Base-by-base conservation (phyloP, 2,113 vertebrate species). In the Albula goreensis region DNA sequence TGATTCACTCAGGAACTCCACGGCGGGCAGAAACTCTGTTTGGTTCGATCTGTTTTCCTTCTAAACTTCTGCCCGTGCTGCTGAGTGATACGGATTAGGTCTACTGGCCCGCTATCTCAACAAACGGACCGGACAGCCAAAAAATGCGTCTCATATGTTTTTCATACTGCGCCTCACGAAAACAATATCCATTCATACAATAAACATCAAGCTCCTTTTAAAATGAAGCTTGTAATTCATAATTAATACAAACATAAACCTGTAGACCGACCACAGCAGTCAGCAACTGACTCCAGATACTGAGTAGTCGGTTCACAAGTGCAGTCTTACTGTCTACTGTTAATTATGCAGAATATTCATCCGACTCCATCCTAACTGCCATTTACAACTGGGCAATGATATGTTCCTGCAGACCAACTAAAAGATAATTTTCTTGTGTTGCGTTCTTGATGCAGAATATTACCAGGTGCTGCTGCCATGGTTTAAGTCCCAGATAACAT, bases 1-100 rank as follows among this genome's bases (percentile, higher is more conserved):
- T 89, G 82, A 86, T 78, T 87, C 77, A 87, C 81, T 85, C 49
- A 85, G 48, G 74, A 52, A 31, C 70, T 31, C 70, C 22, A 74
- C n/a, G 31, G n/a, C 70, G 31, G n/a, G 31, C 5, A 25, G n/a
- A 74, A 25, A 74, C 70, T 74, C 70, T 74, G 70, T 74, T 74
- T 74, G 70, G 70, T 31, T 74, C 70, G 31, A n/a, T 74, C 70
- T 74, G 22, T 74, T 74, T 74, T 74, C 70, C 70, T 74, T 74
- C 8, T 11, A 74, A 74, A 31, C 9, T 8, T 74, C 22, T 74
- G 70, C n/a, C 70, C 31, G n/a, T 31, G 70, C 3, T 74, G 70
- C 70, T 74, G 70, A 74, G 70, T 31, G 70, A 74, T 31, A 74
- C 2, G 70, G 70, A 74, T 74, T 74, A 66, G 17, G 60, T 19